Evolutionary conservation across 1,140 invertebrate species (phyloP).

Genomic region (Mylabris phalerata): DNA sequence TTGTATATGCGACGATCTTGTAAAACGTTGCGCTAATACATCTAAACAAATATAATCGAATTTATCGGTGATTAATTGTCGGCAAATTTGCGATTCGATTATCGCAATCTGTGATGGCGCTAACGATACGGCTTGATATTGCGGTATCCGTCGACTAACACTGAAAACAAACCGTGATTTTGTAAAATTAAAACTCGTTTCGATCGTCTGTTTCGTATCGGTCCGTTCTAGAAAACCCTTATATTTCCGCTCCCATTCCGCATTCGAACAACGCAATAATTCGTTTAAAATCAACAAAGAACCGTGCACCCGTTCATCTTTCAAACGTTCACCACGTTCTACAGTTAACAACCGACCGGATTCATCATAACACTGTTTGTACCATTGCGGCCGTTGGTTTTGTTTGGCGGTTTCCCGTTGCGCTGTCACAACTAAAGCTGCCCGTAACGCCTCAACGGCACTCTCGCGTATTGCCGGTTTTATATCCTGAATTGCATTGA

Average conservation of each 20-base stretch:
- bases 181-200: slow-evolving; percentile 20
- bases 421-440: slow-evolving; percentile 87
- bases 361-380: slow-evolving; percentile 85
- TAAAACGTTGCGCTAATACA: slow-evolving; percentile 70
- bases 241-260: slow-evolving; percentile 78
- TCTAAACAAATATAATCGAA: slow-evolving; percentile 76
- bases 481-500: slow-evolving; percentile 85
- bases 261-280: slow-evolving; percentile 85
- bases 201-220: slow-evolving; percentile 30
- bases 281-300: slow-evolving; percentile 93
- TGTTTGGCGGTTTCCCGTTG: slow-evolving; percentile 90
- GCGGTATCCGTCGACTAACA: slow-evolving; percentile 31
- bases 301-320: slow-evolving; percentile 89
- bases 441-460: slow-evolving; percentile 85
- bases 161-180: slow-evolving; percentile 20
- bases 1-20: slow-evolving; percentile 76
- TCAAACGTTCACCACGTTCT: slow-evolving; percentile 59
- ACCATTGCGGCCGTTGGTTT: slow-evolving; percentile 76
- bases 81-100: slow-evolving; percentile 83
- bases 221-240: slow-evolving; percentile 56
- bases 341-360: slow-evolving; percentile 75
- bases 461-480: slow-evolving; percentile 89
- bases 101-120: slow-evolving; percentile 45
- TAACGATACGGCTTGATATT: slow-evolving; percentile 22
- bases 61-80: slow-evolving; percentile 73